phyloP scores from a whole-genome alignment of 2,888 invertebrate species.

The Epistrophe eligans region DNA sequence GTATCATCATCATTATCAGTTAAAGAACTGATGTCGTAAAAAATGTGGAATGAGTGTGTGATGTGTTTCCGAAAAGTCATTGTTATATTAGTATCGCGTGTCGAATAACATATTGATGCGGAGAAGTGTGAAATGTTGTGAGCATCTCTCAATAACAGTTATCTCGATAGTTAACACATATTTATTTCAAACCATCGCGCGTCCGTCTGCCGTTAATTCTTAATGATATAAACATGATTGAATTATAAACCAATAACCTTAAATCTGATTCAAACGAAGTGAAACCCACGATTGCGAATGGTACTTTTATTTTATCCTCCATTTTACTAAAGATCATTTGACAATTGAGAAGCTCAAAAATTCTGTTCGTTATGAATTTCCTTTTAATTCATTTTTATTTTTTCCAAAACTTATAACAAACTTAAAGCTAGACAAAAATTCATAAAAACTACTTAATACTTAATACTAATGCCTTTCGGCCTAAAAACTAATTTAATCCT shows the following conservation, averaged over 20 bases:
- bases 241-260: not conserved
- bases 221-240: not conserved
- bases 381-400: too few species aligned
- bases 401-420: too few species aligned
- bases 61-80: slow-evolving; percentile 41
- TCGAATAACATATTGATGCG: slow-evolving; percentile 51
- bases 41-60: slow-evolving; percentile 23
- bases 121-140: slow-evolving; percentile 10
- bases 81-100: slow-evolving; percentile 67
- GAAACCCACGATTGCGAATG: too few species aligned
- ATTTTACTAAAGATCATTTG: too few species aligned
- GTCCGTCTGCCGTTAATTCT: slow-evolving; percentile 2
- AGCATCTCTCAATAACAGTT: not conserved
- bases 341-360: too few species aligned
- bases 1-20: slow-evolving; percentile 50
- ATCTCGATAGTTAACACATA: slow-evolving; percentile 4
- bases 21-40: slow-evolving; percentile 38
- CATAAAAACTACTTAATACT: too few species aligned
- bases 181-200: not conserved
- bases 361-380: too few species aligned
- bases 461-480: too few species aligned
- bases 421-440: too few species aligned
- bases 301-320: too few species aligned
- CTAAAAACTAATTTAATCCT: too few species aligned
- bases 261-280: too few species aligned